Evolutionary conservation across 2,797 vertebrate species (phyloP).

Genomic region (Pristis pectinata): DNA sequence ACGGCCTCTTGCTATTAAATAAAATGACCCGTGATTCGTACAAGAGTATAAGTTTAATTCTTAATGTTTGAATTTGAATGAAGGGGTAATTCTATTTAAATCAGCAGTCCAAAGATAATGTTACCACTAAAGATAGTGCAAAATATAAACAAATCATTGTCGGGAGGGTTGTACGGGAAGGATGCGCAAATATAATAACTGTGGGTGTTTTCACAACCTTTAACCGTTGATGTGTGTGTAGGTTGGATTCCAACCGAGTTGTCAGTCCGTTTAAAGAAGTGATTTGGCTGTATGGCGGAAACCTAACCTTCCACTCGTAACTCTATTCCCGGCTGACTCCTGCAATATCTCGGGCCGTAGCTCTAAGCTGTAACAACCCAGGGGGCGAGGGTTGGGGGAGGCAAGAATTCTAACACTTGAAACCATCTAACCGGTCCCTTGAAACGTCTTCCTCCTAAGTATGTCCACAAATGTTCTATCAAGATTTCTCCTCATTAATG

Average conservation of each 20-base stretch:
- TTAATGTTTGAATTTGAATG: background rate
- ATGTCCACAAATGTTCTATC: too few relatives aligned
- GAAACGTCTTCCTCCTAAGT: background rate
- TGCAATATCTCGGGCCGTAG: background rate
- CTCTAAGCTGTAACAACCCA: background rate
- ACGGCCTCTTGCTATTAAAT: background rate
- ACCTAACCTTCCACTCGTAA: too few relatives aligned
- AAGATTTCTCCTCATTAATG: background rate
- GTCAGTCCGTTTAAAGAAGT: background rate
- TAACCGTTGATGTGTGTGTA: background rate
- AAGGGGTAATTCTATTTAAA: background rate
- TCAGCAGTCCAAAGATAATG: background rate
- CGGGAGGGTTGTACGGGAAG: background rate
- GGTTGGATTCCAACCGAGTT: background rate
- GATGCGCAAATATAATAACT: background rate
- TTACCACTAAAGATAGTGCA: too few relatives aligned
- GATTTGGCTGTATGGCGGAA: background rate
- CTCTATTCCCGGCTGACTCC: background rate
- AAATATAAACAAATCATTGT: background rate
- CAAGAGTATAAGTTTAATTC: background rate
- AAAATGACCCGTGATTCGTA: background rate
- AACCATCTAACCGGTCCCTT: background rate
- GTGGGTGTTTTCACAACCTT: background rate
- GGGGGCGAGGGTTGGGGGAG: too few relatives aligned
- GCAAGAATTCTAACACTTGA: background rate